Conservation (phyloP, 1,140 invertebrate genomes). For the Holotrichia oblita region DNA sequence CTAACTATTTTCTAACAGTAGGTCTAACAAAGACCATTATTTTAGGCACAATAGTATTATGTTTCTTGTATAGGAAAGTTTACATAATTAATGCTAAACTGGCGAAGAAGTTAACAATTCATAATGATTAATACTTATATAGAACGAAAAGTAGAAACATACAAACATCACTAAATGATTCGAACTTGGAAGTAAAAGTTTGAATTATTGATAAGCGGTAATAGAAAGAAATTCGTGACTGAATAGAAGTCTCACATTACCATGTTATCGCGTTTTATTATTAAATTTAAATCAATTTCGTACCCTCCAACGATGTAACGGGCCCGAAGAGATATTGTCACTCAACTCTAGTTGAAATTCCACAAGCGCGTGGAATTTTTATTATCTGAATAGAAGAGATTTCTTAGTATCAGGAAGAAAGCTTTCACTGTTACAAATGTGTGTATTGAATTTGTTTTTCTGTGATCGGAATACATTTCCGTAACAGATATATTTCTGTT, state of each 20-base stretch:
- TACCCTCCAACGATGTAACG: neutral
- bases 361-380: neutral
- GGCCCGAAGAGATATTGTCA: neutral
- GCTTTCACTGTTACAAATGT: conserved; percentile 16
- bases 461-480: conserved; percentile 16
- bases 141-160: neutral
- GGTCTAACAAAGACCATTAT: too few relatives aligned
- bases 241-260: neutral
- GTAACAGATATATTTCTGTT: neutral
- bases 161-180: neutral
- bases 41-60: too few relatives aligned
- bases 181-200: neutral
- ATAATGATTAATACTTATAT: neutral
- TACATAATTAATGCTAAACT: too few relatives aligned
- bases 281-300: neutral
- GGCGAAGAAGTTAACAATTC: neutral
- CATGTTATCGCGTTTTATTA: neutral
- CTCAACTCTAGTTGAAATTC: conserved; percentile 2
- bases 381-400: conserved; percentile 13
- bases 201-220: neutral
- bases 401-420: neutral
- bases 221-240: neutral
- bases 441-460: conserved; percentile 8
- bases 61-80: too few relatives aligned
- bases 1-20: too few relatives aligned